Base-by-base conservation (phyloP, 2,888 invertebrate species). In the Timema cristinae region DNA sequence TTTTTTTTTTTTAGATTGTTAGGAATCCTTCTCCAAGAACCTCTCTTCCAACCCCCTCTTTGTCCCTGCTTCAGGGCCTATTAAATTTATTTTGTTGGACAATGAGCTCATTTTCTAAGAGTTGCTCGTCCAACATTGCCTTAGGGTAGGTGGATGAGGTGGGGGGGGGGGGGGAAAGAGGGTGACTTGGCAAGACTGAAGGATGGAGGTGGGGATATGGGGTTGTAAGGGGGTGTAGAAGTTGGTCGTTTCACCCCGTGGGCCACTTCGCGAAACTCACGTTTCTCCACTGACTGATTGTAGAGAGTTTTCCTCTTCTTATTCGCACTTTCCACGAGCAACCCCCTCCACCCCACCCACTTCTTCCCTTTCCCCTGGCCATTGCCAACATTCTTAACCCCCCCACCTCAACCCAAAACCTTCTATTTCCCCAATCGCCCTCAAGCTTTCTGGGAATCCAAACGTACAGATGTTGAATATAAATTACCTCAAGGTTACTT, bases 81-180 rank as follows among this genome's bases (percentile, higher is more conserved):
- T 63, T 32, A 63, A 63, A 63, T 63, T 63, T 63, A 63, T 63
- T 63, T 63, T 63, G 63, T 63, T 63, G 63, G 63, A 63, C 63
- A 63, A 63, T 63, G 63, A 63, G 63, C 63, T 63, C 63, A 63
- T 63, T 63, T 63, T 63, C 63, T 63, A 63, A 63, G 63, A 63
- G 63, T 63, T 48, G 11, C 48, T 63, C 9, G 47, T 48, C 10
- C 48, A 47, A 11, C 47, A 13, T 54, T 54, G 11, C 59, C 32
- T 13, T 32, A 63, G 63, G 32, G 63, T 63, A 48, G 48, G 63
- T 63, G 63, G 63, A 47, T 63, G 47, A 48, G 32, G 8, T 11
- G 9, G 59, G 8, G 5, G 59, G 9, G 13, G 59, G 0, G n/a
- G 48, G 48, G 47, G 63, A 5, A 7, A 9, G 63, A 63, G 32